These are phyloP conservation scores for Steinernema carpocapsae DNA, from an alignment of 2,888 invertebrate species.

Conservation along the genomic window DNA sequence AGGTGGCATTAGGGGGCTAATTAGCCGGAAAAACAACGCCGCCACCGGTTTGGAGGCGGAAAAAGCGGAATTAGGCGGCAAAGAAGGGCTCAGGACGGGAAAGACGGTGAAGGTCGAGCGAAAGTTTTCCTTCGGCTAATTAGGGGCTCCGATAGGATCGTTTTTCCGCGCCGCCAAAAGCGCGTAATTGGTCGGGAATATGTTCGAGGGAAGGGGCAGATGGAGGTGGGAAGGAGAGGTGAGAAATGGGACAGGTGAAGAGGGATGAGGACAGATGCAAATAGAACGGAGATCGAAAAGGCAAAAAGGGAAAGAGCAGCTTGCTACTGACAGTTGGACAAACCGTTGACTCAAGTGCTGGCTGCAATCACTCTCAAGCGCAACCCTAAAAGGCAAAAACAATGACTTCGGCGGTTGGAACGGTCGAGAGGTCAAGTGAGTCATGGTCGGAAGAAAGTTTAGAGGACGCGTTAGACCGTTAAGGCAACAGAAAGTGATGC, in stretches of 20 bases:
- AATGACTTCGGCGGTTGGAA: background rate
- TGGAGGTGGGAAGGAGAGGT: background rate
- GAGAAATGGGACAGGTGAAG: background rate
- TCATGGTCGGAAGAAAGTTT: too few species aligned
- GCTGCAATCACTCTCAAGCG: too few species aligned
- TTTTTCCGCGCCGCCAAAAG: conserved; percentile 21
- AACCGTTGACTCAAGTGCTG: too few species aligned
- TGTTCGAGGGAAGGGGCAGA: background rate
- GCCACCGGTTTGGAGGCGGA: too few species aligned
- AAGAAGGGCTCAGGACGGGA: background rate
- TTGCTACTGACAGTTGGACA: too few species aligned
- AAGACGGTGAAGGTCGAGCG: conserved; percentile 4
- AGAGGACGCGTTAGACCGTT: too few species aligned
- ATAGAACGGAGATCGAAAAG: too few species aligned
- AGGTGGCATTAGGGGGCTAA: background rate
- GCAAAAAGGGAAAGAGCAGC: too few species aligned
- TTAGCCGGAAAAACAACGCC: background rate
- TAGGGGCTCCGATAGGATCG: background rate
- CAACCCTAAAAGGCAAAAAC: too few species aligned
- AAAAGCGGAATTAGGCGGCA: background rate
- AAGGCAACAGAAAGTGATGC: too few species aligned
- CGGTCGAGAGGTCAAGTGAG: background rate
- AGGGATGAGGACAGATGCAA: too few species aligned
- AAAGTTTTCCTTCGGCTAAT: conserved; percentile 14
- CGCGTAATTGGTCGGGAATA: conserved; percentile 19